Conservation (phyloP, 2,797 vertebrate genomes). For the Anisognathus igniventris region DNA sequence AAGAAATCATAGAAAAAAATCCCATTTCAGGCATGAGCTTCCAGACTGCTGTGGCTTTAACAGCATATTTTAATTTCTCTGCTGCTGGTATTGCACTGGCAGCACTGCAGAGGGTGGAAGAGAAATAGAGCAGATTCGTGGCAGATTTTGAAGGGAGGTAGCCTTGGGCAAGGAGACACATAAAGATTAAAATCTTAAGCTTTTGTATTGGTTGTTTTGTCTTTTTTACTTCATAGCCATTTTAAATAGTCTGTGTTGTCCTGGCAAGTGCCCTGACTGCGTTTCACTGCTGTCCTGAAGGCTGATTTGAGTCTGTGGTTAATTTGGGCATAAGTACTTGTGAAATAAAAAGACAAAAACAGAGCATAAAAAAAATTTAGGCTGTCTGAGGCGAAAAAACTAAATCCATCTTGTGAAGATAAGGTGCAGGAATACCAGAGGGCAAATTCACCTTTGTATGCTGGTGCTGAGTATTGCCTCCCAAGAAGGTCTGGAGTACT, state of each 20-base stretch:
- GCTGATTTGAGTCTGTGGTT: neutral
- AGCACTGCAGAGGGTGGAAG: neutral
- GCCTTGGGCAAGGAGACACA: neutral
- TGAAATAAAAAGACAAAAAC: conserved; percentile 5
- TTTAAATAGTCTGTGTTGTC: neutral
- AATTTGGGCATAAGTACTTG: neutral
- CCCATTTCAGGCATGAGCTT: neutral
- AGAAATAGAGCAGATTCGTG: neutral
- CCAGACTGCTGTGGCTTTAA: neutral
- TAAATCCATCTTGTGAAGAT: neutral
- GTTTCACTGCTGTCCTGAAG: neutral
- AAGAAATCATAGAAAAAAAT: neutral
- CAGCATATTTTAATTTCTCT: neutral
- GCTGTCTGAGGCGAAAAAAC: neutral
- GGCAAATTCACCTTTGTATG: neutral
- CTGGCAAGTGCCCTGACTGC: neutral
- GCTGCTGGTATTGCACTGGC: neutral
- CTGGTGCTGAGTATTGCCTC: neutral
- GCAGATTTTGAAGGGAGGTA: neutral
- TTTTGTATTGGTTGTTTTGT: neutral
- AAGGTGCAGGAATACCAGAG: neutral
- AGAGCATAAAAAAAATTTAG: neutral
- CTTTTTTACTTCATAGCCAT: neutral
- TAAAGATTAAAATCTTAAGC: neutral
- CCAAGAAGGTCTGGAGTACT: neutral